Evolutionary conservation across 1,140 invertebrate species (phyloP).

Genomic region (Neotoxoptera formosana): DNA sequence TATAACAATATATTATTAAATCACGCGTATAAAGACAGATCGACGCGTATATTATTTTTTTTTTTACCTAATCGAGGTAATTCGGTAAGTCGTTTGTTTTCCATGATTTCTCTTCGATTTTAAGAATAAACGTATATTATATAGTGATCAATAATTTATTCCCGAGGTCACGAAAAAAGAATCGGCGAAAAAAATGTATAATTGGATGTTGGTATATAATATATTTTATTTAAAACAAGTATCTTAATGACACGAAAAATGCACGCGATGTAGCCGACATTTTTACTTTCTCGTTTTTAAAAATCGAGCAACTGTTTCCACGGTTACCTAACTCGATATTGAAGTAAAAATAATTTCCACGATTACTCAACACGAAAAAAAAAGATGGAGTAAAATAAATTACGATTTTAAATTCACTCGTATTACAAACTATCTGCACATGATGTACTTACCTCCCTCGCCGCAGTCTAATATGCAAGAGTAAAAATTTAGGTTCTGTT

Average conservation of each 20-base stretch:
- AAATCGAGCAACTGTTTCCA: slow-evolving; percentile 19
- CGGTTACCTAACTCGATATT: neutral
- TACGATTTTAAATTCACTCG: neutral
- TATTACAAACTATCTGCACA: neutral
- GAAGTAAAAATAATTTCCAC: neutral
- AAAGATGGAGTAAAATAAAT: neutral
- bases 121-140: neutral
- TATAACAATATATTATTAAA: slow-evolving; percentile 17
- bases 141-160: slow-evolving; percentile 39
- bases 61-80: neutral
- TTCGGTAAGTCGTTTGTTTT: neutral
- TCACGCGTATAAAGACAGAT: neutral
- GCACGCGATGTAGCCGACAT: slow-evolving; percentile 2
- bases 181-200: slow-evolving; percentile 29
- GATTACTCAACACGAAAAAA: neutral
- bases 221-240: slow-evolving; percentile 38
- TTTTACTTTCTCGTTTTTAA: slow-evolving; percentile 37
- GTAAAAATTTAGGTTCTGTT: neutral
- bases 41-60: neutral
- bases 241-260: slow-evolving; percentile 36
- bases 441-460: neutral
- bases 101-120: neutral
- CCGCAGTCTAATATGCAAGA: neutral
- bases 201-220: slow-evolving; percentile 16
- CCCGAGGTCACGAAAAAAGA: slow-evolving; percentile 15